These are phyloP conservation scores for Drosophila elegans DNA, from an alignment of 1,140 invertebrate species.

Conservation along the genomic window DNA sequence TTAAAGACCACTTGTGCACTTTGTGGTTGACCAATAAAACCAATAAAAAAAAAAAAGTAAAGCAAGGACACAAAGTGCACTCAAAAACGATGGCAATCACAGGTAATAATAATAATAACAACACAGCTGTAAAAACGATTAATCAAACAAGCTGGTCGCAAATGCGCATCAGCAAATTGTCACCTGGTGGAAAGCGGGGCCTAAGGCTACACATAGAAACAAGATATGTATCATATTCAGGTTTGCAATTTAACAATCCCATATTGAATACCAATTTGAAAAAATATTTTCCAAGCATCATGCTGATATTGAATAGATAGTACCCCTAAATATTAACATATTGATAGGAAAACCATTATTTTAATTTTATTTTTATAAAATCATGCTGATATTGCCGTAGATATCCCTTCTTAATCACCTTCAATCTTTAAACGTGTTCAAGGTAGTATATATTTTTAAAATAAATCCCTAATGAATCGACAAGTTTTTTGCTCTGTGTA, in stretches of 20 bases:
- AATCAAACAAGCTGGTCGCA: constrained; percentile 11
- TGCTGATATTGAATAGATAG: neutral
- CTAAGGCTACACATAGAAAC: constrained; percentile 10
- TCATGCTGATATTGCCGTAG: neutral
- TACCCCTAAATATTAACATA: neutral
- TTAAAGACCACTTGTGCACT: neutral
- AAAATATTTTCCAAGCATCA: neutral
- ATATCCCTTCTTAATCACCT: neutral
- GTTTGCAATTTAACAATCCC: neutral
- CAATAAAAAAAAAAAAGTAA: constrained; percentile 6
- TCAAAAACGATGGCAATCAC: constrained; percentile 17
- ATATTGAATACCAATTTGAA: no score
- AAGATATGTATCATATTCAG: no score
- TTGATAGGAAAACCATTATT: neutral
- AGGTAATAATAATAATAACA: constrained; percentile 20
- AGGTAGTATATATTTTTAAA: neutral
- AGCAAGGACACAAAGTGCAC: constrained; percentile 8
- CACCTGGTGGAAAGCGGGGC: constrained; percentile 2
- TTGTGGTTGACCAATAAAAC: neutral
- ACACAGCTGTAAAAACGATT: constrained; percentile 21
- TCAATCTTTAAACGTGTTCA: neutral
- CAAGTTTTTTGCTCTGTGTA: neutral
- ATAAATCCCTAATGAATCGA: neutral
- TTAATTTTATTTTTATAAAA: neutral
- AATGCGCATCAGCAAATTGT: constrained; percentile 27